phyloP scores from a whole-genome alignment of 1,140 invertebrate genomes.

The Philotrypesis tridentata region DNA sequence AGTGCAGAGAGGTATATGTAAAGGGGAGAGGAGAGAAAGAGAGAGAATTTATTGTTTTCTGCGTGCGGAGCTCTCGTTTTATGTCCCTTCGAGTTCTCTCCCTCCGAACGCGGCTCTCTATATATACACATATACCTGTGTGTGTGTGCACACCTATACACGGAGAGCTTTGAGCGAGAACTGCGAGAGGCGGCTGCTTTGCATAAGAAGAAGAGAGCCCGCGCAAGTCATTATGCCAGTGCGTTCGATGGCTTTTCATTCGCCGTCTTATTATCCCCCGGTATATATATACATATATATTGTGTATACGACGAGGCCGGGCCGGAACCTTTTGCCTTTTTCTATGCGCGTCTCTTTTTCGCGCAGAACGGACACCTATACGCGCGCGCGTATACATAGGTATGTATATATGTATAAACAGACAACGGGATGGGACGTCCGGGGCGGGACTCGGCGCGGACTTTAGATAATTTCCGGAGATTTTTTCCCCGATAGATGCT shows the following conservation, averaged over 20 bases:
- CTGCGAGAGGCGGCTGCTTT: slow-evolving; percentile 29
- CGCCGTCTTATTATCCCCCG: slow-evolving; percentile 7
- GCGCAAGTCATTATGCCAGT: slow-evolving; percentile 44
- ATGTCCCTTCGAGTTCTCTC: slow-evolving; percentile 20
- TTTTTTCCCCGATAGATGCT: background rate
- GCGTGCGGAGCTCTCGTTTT: slow-evolving; percentile 33
- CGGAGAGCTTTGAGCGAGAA: slow-evolving; percentile 39
- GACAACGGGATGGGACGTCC: background rate
- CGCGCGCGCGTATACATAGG: too few species aligned
- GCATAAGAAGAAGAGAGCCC: slow-evolving; percentile 39
- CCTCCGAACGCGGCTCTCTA: too few species aligned
- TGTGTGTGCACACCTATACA: too few species aligned
- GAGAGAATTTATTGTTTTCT: slow-evolving; percentile 48
- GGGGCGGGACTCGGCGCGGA: too few species aligned
- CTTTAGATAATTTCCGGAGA: slow-evolving; percentile 16
- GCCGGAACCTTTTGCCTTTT: background rate
- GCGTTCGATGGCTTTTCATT: slow-evolving; percentile 43
- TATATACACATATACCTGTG: too few species aligned
- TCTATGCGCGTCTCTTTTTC: background rate
- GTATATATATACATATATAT: background rate
- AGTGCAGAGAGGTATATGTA: background rate
- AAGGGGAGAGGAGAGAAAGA: background rate
- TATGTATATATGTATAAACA: too few species aligned
- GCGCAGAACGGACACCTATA: too few species aligned
- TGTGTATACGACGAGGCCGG: background rate